Base-by-base conservation (phyloP, 2,113 vertebrate genomes). In the Rhinoptilus africanus region DNA sequence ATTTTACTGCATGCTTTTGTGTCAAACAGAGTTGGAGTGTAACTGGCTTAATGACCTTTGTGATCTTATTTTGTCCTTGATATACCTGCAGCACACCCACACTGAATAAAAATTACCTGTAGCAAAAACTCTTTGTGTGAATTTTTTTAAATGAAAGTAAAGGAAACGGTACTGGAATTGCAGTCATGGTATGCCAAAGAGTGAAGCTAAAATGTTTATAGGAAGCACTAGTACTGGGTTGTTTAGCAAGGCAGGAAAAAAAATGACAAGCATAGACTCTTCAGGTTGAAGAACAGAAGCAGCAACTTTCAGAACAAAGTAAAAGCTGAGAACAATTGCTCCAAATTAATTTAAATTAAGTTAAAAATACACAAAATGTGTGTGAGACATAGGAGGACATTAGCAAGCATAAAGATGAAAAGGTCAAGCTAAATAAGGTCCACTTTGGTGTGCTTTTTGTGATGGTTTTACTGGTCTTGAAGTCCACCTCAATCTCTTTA, bases 1-100 rank as follows among this genome's bases (percentile, higher is more conserved):
- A 79, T 85, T 92, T 96, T 88, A 62, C 93, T 94, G 80, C n/a
- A 57, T 93, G 80, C 60, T 47, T 95, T 92, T 93, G 53, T 93
- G 78, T 87, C 75, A 64, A 93, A 85, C 16, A 41, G 74, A 69
- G 89, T 62, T 92, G 53, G 77, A 94, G 50, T 73, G 47, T 63
- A 82, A 48, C 57, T 93, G 73, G 35, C n/a, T 91, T 87, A 84
- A 81, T 84, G 73, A 78, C 75, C 8, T 92, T 51, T 60, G 34
- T 6, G 0, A 74, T 76, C 66, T 71, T 41, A 67, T 86, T 90
- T 89, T 51, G 28, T 77, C 30, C 51, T 60, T 88, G 47, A 59
- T 75, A 72, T 75, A 41, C 48, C 92, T 90, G 47, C 47, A 88
- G 27, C 21, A 20, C 56, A 48, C 43, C 21, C 39, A 47, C 35